phyloP scores from a whole-genome alignment of 2,888 invertebrate species.

The Hydrotaea cyrtoneurina region DNA sequence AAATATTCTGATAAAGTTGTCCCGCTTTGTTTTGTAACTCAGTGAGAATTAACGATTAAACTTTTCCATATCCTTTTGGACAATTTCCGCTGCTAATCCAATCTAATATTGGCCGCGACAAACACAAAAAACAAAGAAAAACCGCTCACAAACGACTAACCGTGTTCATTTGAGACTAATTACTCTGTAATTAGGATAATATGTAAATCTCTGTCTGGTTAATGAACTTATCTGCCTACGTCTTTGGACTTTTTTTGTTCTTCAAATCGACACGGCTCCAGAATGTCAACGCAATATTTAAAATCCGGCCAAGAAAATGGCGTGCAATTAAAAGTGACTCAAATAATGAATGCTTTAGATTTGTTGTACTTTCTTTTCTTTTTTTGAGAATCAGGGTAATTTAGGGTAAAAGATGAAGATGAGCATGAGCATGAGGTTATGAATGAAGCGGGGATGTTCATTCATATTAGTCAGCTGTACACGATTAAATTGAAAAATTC shows the following conservation, averaged over 20 bases:
- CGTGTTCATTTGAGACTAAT: slow-evolving; percentile 9
- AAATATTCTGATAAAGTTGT: background rate
- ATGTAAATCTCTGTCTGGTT: background rate
- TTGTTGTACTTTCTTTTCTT: background rate
- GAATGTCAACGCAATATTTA: background rate
- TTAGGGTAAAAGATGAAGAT: too few relatives aligned
- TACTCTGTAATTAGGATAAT: slow-evolving; percentile 5
- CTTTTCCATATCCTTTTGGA: background rate
- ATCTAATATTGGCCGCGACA: background rate
- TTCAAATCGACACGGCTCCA: background rate
- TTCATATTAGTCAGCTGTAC: too few relatives aligned
- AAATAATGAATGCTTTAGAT: background rate
- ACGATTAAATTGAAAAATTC: too few relatives aligned
- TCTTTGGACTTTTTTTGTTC: background rate
- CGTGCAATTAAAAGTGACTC: background rate
- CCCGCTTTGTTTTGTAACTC: background rate
- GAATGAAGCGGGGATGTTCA: too few relatives aligned
- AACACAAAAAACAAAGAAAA: background rate
- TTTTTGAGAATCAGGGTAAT: too few relatives aligned
- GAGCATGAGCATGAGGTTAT: too few relatives aligned
- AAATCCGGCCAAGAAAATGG: background rate
- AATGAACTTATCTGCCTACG: background rate
- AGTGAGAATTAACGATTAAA: background rate
- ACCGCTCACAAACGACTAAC: background rate
- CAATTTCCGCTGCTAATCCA: background rate